Evolutionary conservation across 1,140 invertebrate species (phyloP).

Genomic region (Ruditapes philippinarum): DNA sequence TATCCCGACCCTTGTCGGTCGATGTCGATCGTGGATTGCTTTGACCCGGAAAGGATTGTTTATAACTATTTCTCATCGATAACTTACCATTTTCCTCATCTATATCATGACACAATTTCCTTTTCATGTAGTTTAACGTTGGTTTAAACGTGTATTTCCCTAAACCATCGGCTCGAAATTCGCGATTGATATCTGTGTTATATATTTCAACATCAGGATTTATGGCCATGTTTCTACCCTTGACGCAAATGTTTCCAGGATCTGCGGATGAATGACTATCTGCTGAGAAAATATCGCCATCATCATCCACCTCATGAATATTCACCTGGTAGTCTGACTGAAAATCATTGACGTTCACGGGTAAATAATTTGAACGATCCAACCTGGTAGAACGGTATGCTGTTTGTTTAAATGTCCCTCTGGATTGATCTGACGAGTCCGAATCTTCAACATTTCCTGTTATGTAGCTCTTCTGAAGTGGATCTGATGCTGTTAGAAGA

Average conservation of each 20-base stretch:
- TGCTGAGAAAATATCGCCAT: no score
- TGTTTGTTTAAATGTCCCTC: background rate
- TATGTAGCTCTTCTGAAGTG: slow-evolving; percentile 37
- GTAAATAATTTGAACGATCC: background rate
- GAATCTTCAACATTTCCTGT: background rate
- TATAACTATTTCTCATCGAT: slow-evolving; percentile 56
- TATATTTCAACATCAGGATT: slow-evolving; percentile 33
- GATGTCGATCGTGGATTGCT: slow-evolving; percentile 35
- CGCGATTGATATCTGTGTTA: background rate
- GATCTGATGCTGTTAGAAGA: background rate
- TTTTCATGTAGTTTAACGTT: slow-evolving; percentile 38
- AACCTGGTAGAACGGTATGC: background rate
- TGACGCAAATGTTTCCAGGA: background rate
- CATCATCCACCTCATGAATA: no score
- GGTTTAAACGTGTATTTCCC: slow-evolving; percentile 56
- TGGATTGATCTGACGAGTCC: background rate
- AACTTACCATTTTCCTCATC: slow-evolving; percentile 35
- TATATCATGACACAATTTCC: background rate
- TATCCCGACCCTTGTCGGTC: slow-evolving; percentile 44
- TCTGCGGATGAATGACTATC: no score
- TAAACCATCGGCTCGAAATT: background rate
- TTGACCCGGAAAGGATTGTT: slow-evolving; percentile 45
- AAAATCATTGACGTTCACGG: background rate
- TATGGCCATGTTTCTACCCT: slow-evolving; percentile 4
- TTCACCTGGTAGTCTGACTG: no score